phyloP scores from a whole-genome alignment of 2,797 vertebrate species.

The Hipposideros larvatus region DNA sequence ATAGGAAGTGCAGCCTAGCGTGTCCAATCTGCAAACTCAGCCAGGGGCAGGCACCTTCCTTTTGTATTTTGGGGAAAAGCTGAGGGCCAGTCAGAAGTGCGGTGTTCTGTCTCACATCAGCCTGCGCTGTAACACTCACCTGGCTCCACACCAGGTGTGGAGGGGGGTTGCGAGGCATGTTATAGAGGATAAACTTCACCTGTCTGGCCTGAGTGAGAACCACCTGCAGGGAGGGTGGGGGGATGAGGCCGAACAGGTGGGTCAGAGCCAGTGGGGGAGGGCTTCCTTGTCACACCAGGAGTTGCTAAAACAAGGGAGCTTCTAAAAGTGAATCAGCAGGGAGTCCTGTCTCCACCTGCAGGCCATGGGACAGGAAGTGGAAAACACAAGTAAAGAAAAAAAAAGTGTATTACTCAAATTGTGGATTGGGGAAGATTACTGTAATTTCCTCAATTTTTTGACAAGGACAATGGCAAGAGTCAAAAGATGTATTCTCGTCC shows the following conservation, averaged over 20 bases:
- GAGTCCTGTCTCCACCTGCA: background rate
- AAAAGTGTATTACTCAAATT: background rate
- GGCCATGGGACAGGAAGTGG: fast-evolving
- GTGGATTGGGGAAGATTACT: background rate
- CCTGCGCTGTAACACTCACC: background rate
- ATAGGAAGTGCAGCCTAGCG: background rate
- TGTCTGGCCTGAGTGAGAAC: background rate
- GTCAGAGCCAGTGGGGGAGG: background rate
- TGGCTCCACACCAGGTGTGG: background rate
- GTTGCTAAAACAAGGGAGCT: background rate
- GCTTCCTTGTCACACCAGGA: background rate
- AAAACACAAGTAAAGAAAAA: background rate
- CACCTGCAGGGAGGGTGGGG: background rate
- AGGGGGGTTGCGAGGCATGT: background rate
- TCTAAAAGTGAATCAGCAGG: background rate
- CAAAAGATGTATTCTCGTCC: background rate
- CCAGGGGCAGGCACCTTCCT: background rate
- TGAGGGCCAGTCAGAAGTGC: background rate
- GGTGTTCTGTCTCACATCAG: background rate
- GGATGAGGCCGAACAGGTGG: background rate
- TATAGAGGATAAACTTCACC: background rate
- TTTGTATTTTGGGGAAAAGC: no score
- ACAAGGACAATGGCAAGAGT: background rate
- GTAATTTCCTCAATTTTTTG: background rate
- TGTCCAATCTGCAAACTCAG: no score